Percentiles rank a stretch among this genome's conserved stretches.
phyloP scores from a whole-genome alignment of 2,888 invertebrate genomes.

The Diachrysia chrysitis region DNA sequence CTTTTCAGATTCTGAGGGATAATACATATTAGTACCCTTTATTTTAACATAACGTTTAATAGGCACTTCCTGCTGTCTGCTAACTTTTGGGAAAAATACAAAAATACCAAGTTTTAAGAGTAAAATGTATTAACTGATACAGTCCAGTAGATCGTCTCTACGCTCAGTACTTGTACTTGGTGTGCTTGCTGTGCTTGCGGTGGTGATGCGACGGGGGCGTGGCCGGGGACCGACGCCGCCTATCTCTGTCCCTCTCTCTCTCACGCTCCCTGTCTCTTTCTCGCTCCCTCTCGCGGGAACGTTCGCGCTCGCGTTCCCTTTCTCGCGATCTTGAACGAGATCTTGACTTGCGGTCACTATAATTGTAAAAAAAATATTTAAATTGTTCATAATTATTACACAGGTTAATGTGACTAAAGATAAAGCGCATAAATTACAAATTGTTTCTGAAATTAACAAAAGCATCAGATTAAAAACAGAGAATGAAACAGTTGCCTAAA shows the following conservation, averaged over 20 bases:
- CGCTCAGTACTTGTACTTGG: constrained; percentile 82
- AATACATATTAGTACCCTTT: no score
- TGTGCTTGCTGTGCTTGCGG: constrained; percentile 81
- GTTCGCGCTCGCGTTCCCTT: constrained; percentile 67
- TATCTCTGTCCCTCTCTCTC: constrained; percentile 71
- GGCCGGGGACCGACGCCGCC: constrained; percentile 78
- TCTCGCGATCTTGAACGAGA: constrained; percentile 78
- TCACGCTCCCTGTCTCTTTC: constrained; percentile 73
- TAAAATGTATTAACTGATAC: constrained; percentile 50
- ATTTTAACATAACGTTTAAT: no score
- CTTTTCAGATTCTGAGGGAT: no score
- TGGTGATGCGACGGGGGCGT: constrained; percentile 82
- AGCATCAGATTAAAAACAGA: neutral
- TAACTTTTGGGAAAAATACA: no score
- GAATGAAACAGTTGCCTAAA: neutral
- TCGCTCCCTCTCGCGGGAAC: constrained; percentile 68
- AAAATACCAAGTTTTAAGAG: constrained; percentile 14
- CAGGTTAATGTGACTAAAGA: no score
- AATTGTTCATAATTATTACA: neutral
- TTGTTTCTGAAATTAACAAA: no score
- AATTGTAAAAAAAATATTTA: neutral
- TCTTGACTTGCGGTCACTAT: constrained; percentile 78
- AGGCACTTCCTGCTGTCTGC: no score
- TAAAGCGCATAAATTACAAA: no score
- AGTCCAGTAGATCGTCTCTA: constrained; percentile 12